A percentile compares a stretch with the other conserved stretches of the same genome.
These are phyloP conservation scores for Gambusia yucatana DNA, from an alignment of 2,797 vertebrate genomes.

Conservation along the genomic window DNA sequence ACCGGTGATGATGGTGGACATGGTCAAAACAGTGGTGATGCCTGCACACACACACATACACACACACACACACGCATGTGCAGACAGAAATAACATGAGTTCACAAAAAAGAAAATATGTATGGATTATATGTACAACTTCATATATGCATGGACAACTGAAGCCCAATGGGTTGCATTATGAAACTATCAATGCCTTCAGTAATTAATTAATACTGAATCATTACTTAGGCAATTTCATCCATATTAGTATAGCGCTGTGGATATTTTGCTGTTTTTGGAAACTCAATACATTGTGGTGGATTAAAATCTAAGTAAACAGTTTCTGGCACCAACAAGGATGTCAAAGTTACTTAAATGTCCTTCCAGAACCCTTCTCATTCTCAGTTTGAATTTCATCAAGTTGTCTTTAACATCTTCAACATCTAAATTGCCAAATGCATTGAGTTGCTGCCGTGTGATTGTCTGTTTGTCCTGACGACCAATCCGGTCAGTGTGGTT, in stretches of 20 bases:
- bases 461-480: background rate
- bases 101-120: background rate
- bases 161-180: background rate
- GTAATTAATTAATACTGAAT: background rate
- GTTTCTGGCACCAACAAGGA: background rate
- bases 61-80: background rate
- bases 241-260: background rate
- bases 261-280: background rate
- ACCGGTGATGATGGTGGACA: conserved; percentile 92
- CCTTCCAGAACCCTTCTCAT: background rate
- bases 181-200: background rate
- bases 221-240: background rate
- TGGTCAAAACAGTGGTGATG: conserved; percentile 92
- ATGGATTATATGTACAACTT: background rate
- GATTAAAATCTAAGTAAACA: background rate
- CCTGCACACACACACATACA: conserved; percentile 72
- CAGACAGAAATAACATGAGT: background rate
- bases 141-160: background rate
- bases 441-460: background rate
- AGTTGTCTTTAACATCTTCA: no score
- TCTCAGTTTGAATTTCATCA: background rate
- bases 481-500: background rate
- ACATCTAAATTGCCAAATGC: no score
- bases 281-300: background rate
- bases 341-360: background rate